These are phyloP conservation scores for Esox masquinongy DNA, from an alignment of 2,797 vertebrate genomes.

Conservation along the genomic window DNA sequence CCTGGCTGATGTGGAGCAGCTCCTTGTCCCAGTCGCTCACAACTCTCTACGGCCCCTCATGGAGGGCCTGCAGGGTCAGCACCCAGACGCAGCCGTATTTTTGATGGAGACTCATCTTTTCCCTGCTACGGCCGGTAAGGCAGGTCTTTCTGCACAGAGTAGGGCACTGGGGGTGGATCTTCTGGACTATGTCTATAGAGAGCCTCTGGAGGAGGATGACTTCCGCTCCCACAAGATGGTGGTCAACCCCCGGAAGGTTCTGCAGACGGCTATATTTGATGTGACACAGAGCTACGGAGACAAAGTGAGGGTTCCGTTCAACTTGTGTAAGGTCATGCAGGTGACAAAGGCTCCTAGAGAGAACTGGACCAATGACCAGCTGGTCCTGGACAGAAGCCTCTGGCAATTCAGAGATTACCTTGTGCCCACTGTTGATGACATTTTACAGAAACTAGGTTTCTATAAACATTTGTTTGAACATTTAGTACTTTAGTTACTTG, in stretches of 20 bases:
- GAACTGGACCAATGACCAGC: constrained; percentile 3
- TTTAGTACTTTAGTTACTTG: neutral
- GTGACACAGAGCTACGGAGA: constrained; percentile 21
- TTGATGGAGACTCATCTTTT: constrained; percentile 66
- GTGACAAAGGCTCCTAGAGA: constrained; percentile 20
- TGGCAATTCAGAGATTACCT: constrained; percentile 32
- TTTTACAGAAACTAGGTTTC: neutral
- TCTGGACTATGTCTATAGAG: constrained; percentile 33
- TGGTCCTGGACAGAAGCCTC: constrained; percentile 40
- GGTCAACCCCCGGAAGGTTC: constrained; percentile 38
- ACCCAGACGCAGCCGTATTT: constrained; percentile 50
- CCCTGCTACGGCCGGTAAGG: constrained; percentile 29
- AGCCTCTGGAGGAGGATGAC: constrained; percentile 22
- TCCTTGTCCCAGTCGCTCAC: constrained; percentile 64
- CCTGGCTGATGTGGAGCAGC: constrained; percentile 67
- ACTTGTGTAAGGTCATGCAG: constrained; percentile 29
- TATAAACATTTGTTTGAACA: neutral
- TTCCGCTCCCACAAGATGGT: constrained; percentile 44
- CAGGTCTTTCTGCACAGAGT: neutral
- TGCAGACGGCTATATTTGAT: constrained; percentile 40
- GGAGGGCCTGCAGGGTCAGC: constrained; percentile 53
- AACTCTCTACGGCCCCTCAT: constrained; percentile 62
- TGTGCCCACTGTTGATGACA: constrained; percentile 19
- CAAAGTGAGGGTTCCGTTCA: constrained; percentile 11
- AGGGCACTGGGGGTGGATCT: constrained; percentile 32